These are phyloP conservation scores for Falco columbarius DNA, from an alignment of 2,797 vertebrate species.

Conservation along the genomic window DNA sequence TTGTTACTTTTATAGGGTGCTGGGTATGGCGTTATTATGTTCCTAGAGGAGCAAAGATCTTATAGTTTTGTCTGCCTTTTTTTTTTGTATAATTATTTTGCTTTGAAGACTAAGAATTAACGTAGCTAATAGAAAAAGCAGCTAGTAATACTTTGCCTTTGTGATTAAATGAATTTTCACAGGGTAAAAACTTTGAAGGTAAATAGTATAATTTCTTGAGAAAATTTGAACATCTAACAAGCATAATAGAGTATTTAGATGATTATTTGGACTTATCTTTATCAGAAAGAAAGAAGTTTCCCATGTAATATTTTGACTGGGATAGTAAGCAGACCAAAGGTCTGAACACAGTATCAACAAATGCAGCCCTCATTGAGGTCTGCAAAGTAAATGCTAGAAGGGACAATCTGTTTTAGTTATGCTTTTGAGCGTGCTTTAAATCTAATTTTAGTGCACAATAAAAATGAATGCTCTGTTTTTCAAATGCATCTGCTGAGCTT, in stretches of 20 bases:
- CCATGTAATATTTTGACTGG: slow-evolving; percentile 44
- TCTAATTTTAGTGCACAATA: slow-evolving; percentile 69
- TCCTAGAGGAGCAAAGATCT: neutral
- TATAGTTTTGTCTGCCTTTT: neutral
- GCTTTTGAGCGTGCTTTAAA: slow-evolving; percentile 63
- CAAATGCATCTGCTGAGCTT: slow-evolving; percentile 52
- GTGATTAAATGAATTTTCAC: neutral
- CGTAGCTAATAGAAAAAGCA: neutral
- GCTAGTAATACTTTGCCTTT: neutral
- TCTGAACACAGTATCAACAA: slow-evolving; percentile 27
- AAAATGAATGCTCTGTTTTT: slow-evolving; percentile 58
- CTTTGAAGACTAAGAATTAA: neutral
- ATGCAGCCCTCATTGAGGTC: neutral
- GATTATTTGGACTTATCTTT: neutral
- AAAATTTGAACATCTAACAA: slow-evolving; percentile 20
- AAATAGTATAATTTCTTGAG: neutral
- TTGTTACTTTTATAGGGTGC: neutral
- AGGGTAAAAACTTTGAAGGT: neutral
- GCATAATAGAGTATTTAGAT: slow-evolving; percentile 9
- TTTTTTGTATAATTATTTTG: neutral
- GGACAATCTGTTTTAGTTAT: slow-evolving; percentile 65
- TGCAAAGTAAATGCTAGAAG: slow-evolving; percentile 20
- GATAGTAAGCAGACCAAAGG: slow-evolving; percentile 45
- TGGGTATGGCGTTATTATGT: neutral
- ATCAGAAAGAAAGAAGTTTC: slow-evolving; percentile 22